Conservation (phyloP, 1,140 invertebrate species). For the Elymnias hypermnestra region DNA sequence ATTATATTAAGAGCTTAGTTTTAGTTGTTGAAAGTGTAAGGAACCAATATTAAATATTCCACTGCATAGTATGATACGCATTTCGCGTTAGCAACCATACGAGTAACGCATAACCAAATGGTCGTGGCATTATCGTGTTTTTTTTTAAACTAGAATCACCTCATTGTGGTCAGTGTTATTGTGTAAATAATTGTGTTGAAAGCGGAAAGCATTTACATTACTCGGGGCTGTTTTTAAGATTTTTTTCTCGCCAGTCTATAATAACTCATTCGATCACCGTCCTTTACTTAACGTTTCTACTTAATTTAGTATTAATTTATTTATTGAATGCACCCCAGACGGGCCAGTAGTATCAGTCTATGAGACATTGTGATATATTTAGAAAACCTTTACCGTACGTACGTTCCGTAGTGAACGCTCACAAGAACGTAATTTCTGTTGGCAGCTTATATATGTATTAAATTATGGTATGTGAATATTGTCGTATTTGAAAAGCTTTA, state of each 20-base stretch:
- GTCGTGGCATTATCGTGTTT: constrained; percentile 53
- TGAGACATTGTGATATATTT: constrained; percentile 73
- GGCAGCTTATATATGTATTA: constrained; percentile 21
- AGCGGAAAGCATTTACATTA: constrained; percentile 59
- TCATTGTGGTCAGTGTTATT: constrained; percentile 64
- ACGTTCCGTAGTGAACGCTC: constrained; percentile 20
- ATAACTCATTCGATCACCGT: constrained; percentile 57
- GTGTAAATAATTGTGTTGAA: constrained; percentile 42
- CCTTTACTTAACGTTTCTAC: constrained; percentile 68
- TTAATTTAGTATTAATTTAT: constrained; percentile 72
- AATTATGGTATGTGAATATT: constrained; percentile 29
- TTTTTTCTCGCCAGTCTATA: constrained; percentile 53
- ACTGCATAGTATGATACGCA: constrained; percentile 27
- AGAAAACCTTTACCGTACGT: constrained; percentile 43
- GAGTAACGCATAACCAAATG: constrained; percentile 37
- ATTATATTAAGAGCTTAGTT: constrained; percentile 17
- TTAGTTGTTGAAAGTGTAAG: constrained; percentile 15
- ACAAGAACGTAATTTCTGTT: constrained; percentile 31
- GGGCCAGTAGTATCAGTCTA: constrained; percentile 71
- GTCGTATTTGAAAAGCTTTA: constrained; percentile 67
- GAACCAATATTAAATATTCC: constrained; percentile 21
- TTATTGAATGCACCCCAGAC: constrained; percentile 54
- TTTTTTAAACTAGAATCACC: constrained; percentile 45
- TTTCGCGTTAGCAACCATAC: constrained; percentile 24
- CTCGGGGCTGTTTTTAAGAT: constrained; percentile 39